phyloP scores from a whole-genome alignment of 2,888 invertebrate species.

The Cryptus viduatorius region DNA sequence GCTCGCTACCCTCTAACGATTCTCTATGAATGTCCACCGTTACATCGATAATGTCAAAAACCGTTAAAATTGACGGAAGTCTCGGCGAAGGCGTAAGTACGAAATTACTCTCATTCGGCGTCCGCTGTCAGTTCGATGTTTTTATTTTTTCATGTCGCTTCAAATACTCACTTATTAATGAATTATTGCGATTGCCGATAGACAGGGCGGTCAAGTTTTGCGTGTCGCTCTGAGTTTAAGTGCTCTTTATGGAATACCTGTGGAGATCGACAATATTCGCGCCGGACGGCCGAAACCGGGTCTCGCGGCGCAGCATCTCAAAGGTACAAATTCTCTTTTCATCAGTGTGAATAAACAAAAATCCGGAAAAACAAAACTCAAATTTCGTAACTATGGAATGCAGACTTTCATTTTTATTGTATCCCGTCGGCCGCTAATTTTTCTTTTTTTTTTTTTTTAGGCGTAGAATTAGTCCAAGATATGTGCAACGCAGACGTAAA shows the following conservation, averaged over 20 bases:
- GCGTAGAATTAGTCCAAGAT: conserved; percentile 90
- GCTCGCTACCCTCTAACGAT: background rate
- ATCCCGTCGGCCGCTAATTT: background rate
- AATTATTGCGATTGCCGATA: conserved; percentile 53
- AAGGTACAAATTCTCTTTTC: conserved; percentile 86
- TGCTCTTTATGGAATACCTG: conserved; percentile 90
- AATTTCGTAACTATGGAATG: too few relatives aligned
- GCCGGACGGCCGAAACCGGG: conserved; percentile 94
- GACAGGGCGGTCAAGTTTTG: conserved; percentile 95
- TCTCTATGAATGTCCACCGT: conserved; percentile 10
- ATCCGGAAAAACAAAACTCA: background rate
- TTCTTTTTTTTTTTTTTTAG: conserved; percentile 81
- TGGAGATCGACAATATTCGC: conserved; percentile 92
- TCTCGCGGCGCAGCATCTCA: conserved; percentile 92
- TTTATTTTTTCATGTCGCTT: background rate
- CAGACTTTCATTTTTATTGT: background rate
- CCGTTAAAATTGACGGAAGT: conserved; percentile 91
- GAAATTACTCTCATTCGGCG: conserved; percentile 39
- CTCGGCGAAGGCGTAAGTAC: conserved; percentile 91
- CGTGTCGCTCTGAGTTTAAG: conserved; percentile 93
- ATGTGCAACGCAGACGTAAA: conserved; percentile 90
- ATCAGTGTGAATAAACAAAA: background rate
- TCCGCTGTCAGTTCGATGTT: background rate
- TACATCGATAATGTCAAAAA: conserved; percentile 71
- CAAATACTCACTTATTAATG: background rate